Evolutionary conservation across 2,888 invertebrate genomes (phyloP), one percentile per base, ranked within the genome.

Genomic region (Agrilus biguttatus): DNA sequence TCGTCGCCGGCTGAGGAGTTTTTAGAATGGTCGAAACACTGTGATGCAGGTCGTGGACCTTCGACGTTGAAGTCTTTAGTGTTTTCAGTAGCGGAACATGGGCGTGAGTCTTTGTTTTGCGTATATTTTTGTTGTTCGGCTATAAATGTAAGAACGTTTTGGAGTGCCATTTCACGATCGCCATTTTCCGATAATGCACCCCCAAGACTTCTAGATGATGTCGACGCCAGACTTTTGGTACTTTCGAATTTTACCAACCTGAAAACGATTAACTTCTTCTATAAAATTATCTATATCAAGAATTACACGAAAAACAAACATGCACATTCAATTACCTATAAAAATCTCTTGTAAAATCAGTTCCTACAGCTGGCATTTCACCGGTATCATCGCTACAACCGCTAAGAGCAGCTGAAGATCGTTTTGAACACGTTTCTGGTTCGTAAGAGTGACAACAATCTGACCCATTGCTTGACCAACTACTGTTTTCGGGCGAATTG

Each of bases 241-340:
- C 83, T 84, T 60, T 83, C 85, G 58, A 83, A 83, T 65, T 83
- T 83, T 38, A 84, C 84, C 48, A 85, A 73, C 32, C 83, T 75
- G 47, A 41, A 57, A 56, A 49, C n/a, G 17, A 28, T 28, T 28
- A 28, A 10, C 10, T 28, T 28, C 28, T 28, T 28, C 28, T 28
- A 4, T 28, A 28, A 34, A 39, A 39, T 33, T 28, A 6, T 23
- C 10, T 17, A 17, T 17, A 17, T n/a, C n/a, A n/a, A n/a, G n/a
- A n/a, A n/a, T n/a, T 17, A 17, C 17, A 17, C 17, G 17, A 17
- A 17, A 17, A 17, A 17, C 17, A 4, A 17, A 38, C 10, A 40
- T 7, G 38, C 8, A 14, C 14, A 19, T 12, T 13, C 21, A 41
- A 44, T 47, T 49, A 62, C 62, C 63, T 58, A 60, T 85, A 85